phyloP scores from a whole-genome alignment of 2,113 vertebrate genomes.

The Nesoenas mayeri region DNA sequence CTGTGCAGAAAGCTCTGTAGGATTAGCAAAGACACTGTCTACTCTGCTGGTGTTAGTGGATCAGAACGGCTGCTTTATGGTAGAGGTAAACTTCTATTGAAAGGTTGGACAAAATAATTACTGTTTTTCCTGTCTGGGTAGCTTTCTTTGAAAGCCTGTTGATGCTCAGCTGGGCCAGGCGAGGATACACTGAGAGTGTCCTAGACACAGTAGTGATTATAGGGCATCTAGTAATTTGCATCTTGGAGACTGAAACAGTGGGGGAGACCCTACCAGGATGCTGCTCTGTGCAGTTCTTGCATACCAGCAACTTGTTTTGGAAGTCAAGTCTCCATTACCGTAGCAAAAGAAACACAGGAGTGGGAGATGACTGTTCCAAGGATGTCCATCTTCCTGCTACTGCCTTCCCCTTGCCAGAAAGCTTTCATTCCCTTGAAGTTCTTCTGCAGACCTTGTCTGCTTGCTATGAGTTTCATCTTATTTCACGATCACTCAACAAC shows the following conservation, averaged over 20 bases:
- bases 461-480: not conserved
- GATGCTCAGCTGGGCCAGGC: not conserved
- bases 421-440: not conserved
- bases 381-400: not conserved
- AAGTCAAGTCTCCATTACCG: not conserved
- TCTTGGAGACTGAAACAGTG: not conserved
- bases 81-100: not conserved
- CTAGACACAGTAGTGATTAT: not conserved
- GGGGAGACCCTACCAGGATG: not conserved
- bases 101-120: not conserved
- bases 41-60: not conserved
- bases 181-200: not conserved
- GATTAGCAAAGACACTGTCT: not conserved
- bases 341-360: not conserved
- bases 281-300: not conserved
- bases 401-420: not conserved
- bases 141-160: not conserved
- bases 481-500: not conserved
- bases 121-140: not conserved
- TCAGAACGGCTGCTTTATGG: not conserved
- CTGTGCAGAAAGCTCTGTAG: not conserved
- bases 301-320: not conserved
- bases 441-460: not conserved
- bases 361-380: not conserved
- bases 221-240: not conserved